Conservation (phyloP, 2,888 invertebrate species). For the Tetheella fluctuosa region DNA sequence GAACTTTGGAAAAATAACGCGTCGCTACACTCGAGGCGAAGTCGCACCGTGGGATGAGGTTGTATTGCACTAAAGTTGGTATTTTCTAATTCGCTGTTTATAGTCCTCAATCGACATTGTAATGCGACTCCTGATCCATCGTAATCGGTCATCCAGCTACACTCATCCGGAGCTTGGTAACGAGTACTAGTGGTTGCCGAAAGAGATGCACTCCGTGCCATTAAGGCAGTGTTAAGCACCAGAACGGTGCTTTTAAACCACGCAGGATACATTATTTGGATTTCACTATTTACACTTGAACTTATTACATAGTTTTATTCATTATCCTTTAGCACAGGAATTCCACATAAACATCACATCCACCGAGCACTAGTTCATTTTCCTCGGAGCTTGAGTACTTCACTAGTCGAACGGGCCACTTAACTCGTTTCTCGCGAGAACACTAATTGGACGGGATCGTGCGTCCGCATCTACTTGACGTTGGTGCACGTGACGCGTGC, state of each 20-base stretch:
- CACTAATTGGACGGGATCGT: conserved; percentile 82
- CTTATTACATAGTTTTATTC: conserved; percentile 75
- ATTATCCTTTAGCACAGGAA: conserved; percentile 67
- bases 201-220: conserved; percentile 75
- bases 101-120: conserved; percentile 89
- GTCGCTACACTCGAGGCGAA: conserved; percentile 91
- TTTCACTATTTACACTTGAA: conserved; percentile 70
- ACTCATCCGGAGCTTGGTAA: conserved; percentile 92
- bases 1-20: conserved; percentile 92
- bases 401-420: conserved; percentile 79
- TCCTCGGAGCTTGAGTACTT: conserved; percentile 59
- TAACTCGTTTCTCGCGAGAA: conserved; percentile 82
- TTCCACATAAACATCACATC: conserved; percentile 66
- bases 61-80: conserved; percentile 93
- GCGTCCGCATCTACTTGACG: conserved; percentile 57
- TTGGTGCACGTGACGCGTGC: conserved; percentile 68
- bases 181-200: conserved; percentile 83
- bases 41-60: conserved; percentile 90
- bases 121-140: conserved; percentile 88
- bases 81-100: conserved; percentile 92
- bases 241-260: conserved; percentile 69
- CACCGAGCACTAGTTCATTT: conserved; percentile 66
- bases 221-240: conserved; percentile 71
- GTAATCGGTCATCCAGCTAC: conserved; percentile 90
- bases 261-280: conserved; percentile 72